Base-by-base conservation (phyloP, 2,888 invertebrate species). In the Corythucha ciliata region DNA sequence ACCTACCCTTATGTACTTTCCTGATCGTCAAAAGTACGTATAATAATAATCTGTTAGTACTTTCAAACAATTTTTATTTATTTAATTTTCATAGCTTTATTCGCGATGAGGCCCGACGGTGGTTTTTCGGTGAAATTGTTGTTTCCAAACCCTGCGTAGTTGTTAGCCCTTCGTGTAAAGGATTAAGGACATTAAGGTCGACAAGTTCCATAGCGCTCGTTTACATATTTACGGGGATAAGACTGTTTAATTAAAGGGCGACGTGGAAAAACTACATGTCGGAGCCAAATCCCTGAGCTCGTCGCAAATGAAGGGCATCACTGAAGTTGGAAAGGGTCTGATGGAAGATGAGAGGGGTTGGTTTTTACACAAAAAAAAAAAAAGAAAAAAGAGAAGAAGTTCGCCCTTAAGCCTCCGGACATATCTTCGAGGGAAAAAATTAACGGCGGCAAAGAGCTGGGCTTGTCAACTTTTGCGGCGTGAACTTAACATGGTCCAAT, bases 201-300 rank as follows among this genome's bases (percentile, higher is more conserved):
- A 29, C 29, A 29, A 29, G 29, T 29, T 12, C 20, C 34, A 34
- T 34, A 27, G 24, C 46, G 22, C 52, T 52, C 55, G 55, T 55
- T 55, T 55, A 52, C 52, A 53, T 48, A 49, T 49, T 48, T 50
- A 37, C 50, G 51, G 47, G 12, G 25, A 41, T 49, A 55, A 55
- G 55, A 53, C 55, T 49, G 55, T 53, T 55, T 55, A 55, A 55
- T 55, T 55, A 55, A 55, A 55, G 48, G 47, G 29, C 48, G 39
- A 41, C 27, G 18, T 42, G 46, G 51, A 48, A 52, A 52, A 53
- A 53, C 37, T 46, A 34, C 33, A 27, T 24, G 33, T 25, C 36
- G 20, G 29, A 5, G 22, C 21, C 6, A 24, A 8, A 39, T 36
- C 46, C 44, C 46, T 5, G 8, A 3, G 21, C 22, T 33, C 24